Evolutionary conservation across 2,113 vertebrate species (phyloP).

Genomic region (Ceyx margarethae): DNA sequence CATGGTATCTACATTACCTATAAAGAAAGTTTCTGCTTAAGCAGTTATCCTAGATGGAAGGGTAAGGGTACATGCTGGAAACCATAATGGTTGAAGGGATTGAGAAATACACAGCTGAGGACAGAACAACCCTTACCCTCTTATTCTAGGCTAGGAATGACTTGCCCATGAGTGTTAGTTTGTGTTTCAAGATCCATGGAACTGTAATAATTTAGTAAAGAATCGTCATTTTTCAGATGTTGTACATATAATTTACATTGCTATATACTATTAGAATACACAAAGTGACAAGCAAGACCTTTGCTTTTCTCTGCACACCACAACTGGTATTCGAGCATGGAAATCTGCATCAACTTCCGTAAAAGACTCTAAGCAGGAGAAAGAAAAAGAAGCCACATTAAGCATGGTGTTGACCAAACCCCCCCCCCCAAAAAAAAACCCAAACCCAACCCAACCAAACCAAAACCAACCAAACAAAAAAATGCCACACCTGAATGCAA

Average conservation of each 20-base stretch:
- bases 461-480: no score
- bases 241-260: slow-evolving; percentile 41
- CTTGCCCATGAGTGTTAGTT: slow-evolving; percentile 58
- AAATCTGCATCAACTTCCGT: slow-evolving; percentile 90
- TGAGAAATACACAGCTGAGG: slow-evolving; percentile 37
- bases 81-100: slow-evolving; percentile 19
- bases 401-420: background rate
- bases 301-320: slow-evolving; percentile 90
- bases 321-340: slow-evolving; percentile 90
- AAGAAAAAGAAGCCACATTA: slow-evolving; percentile 32
- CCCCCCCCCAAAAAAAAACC: no score
- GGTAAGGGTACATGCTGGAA: slow-evolving; percentile 50
- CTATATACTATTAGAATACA: slow-evolving; percentile 64
- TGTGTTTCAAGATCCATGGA: slow-evolving; percentile 63
- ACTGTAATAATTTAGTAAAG: slow-evolving; percentile 59
- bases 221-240: slow-evolving; percentile 48
- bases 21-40: slow-evolving; percentile 17
- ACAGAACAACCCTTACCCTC: slow-evolving; percentile 64
- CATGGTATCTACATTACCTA: background rate
- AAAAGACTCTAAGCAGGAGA: slow-evolving; percentile 79
- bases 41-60: slow-evolving; percentile 31
- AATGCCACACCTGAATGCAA: background rate
- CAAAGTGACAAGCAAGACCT: slow-evolving; percentile 78
- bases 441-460: no score
- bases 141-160: slow-evolving; percentile 63